Conservation (phyloP, 2,888 invertebrate species). For the Vesta saturnalis region DNA sequence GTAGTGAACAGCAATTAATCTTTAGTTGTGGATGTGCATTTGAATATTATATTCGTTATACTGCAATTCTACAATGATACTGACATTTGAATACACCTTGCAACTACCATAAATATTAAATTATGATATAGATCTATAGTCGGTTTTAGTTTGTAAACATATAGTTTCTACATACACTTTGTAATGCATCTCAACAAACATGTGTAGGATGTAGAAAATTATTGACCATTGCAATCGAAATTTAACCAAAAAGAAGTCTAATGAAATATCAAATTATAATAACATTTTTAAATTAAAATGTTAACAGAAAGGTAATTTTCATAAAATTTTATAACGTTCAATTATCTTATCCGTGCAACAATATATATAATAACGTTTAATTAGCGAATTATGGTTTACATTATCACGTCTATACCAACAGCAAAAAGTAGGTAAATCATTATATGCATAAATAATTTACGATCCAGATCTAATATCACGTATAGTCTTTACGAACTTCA, state of each 20-base stretch:
- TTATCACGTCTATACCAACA: slow-evolving; percentile 6
- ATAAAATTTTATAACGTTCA: slow-evolving; percentile 7
- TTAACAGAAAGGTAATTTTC: neutral
- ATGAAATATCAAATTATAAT: too few relatives aligned
- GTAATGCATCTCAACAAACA: too few relatives aligned
- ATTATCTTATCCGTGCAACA: slow-evolving; percentile 5
- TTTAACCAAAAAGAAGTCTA: too few relatives aligned
- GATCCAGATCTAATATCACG: slow-evolving; percentile 13
- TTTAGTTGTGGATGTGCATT: neutral
- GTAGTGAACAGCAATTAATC: slow-evolving; percentile 2
- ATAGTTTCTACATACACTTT: too few relatives aligned
- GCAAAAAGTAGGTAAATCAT: slow-evolving; percentile 3
- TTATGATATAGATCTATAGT: slow-evolving; percentile 4
- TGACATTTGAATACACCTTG: slow-evolving; percentile 12
- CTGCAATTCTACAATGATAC: neutral
- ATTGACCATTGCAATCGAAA: too few relatives aligned
- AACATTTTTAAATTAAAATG: neutral
- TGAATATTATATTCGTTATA: slow-evolving; percentile 3
- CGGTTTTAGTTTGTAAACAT: neutral
- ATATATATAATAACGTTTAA: slow-evolving; percentile 3
- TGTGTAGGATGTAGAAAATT: too few relatives aligned
- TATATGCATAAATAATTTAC: slow-evolving; percentile 11
- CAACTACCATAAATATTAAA: slow-evolving; percentile 6
- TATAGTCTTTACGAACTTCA: too few relatives aligned
- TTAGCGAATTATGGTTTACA: slow-evolving; percentile 13